Percentiles rank a stretch among this genome's conserved stretches.
Conservation (phyloP, 2,888 invertebrate species). For the Lamellibrachia satsuma region DNA sequence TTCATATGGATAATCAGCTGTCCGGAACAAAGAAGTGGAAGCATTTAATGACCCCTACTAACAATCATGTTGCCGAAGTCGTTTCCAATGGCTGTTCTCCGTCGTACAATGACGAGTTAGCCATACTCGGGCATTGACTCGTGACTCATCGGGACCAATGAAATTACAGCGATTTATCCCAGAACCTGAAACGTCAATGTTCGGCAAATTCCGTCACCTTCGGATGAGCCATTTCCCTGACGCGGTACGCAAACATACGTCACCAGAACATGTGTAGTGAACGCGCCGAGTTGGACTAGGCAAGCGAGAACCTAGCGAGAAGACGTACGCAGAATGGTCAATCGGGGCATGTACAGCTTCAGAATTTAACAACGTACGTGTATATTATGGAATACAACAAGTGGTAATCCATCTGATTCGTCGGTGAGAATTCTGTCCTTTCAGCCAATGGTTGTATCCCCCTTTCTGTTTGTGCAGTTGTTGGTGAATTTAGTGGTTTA, state of each 20-base stretch:
- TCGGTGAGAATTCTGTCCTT: not conserved
- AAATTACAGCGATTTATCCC: not conserved
- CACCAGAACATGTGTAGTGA: slow-evolving; percentile 1
- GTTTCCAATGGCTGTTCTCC: slow-evolving; percentile 24
- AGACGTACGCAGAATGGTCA: slow-evolving; percentile 11
- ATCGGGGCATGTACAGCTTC: slow-evolving; percentile 10
- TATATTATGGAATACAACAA: not conserved
- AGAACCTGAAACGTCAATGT: not conserved
- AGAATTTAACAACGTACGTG: not conserved
- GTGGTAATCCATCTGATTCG: not conserved
- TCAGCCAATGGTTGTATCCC: not conserved
- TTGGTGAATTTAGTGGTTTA: slow-evolving; percentile 1
- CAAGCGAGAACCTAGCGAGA: not conserved
- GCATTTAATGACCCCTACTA: not conserved
- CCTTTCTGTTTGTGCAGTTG: not conserved
- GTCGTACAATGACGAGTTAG: slow-evolving; percentile 27
- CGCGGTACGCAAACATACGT: slow-evolving; percentile 13
- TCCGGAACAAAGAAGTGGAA: slow-evolving; percentile 4
- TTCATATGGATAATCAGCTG: not conserved
- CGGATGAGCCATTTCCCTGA: not conserved
- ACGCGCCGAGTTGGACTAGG: not conserved
- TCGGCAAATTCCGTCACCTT: slow-evolving; percentile 13
- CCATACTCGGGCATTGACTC: slow-evolving; percentile 19
- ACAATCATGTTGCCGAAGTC: slow-evolving; percentile 18
- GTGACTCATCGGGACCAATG: slow-evolving; percentile 12